Conservation (phyloP, 1,140 invertebrate species). For the Ceratoteleas bidentatus region DNA sequence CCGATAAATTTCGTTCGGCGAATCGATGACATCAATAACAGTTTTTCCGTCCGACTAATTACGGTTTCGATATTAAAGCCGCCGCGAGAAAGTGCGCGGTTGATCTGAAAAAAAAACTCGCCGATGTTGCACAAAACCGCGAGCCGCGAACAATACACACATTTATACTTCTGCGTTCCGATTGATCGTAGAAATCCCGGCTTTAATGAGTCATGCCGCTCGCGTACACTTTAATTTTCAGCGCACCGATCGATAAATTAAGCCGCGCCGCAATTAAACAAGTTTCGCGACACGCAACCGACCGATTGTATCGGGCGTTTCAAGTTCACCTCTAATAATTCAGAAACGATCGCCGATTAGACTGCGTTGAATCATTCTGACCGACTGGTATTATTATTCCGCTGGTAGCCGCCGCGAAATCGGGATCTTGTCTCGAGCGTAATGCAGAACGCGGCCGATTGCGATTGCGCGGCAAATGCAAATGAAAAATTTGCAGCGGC, state of each 20-base stretch:
- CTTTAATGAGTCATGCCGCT: slow-evolving; percentile 46
- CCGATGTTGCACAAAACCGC: slow-evolving; percentile 5
- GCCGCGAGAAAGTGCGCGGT: neutral
- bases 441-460: slow-evolving; percentile 14
- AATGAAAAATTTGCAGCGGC: slow-evolving; percentile 47
- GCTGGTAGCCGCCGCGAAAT: slow-evolving; percentile 13
- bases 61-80: slow-evolving; percentile 3
- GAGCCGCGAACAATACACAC: slow-evolving; percentile 15
- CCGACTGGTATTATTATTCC: slow-evolving; percentile 17
- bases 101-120: slow-evolving; percentile 9
- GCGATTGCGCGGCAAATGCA: slow-evolving; percentile 34
- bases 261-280: slow-evolving; percentile 14
- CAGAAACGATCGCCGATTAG: slow-evolving; percentile 36
- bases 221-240: slow-evolving; percentile 28
- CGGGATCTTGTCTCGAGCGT: slow-evolving; percentile 36
- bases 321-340: slow-evolving; percentile 44
- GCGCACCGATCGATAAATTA: slow-evolving; percentile 26
- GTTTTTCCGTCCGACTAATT: slow-evolving; percentile 9
- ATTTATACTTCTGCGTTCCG: slow-evolving; percentile 29
- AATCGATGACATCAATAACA: slow-evolving; percentile 19
- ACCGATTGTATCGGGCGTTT: slow-evolving; percentile 36
- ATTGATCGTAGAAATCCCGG: slow-evolving; percentile 35
- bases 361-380: slow-evolving; percentile 37
- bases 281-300: slow-evolving; percentile 19
- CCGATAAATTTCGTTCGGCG: slow-evolving; percentile 9